Conservation (phyloP, 2,888 invertebrate genomes). For the Andrena marginata region DNA sequence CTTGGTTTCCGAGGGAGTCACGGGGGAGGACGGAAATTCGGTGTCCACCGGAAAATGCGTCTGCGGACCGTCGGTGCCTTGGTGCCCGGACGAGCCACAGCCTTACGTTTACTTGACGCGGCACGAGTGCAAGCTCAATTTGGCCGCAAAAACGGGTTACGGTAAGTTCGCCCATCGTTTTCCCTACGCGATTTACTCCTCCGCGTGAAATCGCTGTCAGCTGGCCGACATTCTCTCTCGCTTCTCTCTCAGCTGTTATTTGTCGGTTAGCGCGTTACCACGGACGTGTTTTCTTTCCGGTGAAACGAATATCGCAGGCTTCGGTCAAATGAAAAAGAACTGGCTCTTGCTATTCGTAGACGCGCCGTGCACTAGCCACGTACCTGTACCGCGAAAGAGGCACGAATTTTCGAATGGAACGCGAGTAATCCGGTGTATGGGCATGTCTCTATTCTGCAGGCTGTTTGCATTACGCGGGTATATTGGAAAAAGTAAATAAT, state of each 20-base stretch:
- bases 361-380: not conserved
- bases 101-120: constrained; percentile 81
- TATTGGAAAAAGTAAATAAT: constrained; percentile 7
- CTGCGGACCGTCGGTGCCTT: constrained; percentile 81
- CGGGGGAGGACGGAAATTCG: constrained; percentile 67
- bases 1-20: constrained; percentile 80
- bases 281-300: too few relatives aligned
- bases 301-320: too few relatives aligned
- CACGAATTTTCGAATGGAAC: not conserved
- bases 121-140: constrained; percentile 82
- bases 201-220: too few relatives aligned
- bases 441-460: not conserved
- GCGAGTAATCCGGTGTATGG: not conserved
- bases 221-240: not conserved
- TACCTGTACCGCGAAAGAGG: not conserved
- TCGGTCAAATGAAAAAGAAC: not conserved
- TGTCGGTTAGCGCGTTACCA: not conserved
- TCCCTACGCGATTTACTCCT: not conserved
- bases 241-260: not conserved
- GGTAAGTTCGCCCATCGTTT: constrained; percentile 71
- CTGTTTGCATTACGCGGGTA: constrained; percentile 5
- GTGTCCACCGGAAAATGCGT: constrained; percentile 79
- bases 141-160: constrained; percentile 81
- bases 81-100: constrained; percentile 81
- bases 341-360: not conserved